Conservation (phyloP, 2,888 invertebrate genomes). For the Ceriagrion tenellum region DNA sequence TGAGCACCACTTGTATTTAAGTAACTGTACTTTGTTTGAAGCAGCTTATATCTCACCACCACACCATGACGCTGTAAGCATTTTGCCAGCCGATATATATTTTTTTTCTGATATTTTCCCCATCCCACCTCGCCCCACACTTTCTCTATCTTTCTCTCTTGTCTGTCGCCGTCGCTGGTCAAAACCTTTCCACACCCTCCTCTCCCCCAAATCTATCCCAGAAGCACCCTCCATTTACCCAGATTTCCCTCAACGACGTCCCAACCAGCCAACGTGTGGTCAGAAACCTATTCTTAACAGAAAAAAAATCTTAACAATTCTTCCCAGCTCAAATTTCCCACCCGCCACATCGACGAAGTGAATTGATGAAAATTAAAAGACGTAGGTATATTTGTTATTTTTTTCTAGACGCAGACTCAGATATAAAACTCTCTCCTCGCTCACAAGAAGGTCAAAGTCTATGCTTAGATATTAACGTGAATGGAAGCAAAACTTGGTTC, state of each 20-base stretch:
- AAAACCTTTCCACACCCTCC: not conserved
- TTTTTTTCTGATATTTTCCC: not conserved
- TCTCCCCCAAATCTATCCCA: not conserved
- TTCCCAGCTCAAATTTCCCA: not conserved
- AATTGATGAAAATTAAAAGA: not conserved
- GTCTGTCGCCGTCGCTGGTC: not conserved
- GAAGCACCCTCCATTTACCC: not conserved
- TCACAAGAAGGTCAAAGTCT: constrained; percentile 29
- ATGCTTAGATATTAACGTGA: no score
- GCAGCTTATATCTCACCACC: not conserved
- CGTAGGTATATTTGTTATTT: not conserved
- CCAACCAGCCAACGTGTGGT: not conserved
- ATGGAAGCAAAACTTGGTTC: not conserved
- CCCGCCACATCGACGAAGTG: not conserved
- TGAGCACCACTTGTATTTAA: constrained; percentile 31
- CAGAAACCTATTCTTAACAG: not conserved
- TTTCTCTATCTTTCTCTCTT: not conserved
- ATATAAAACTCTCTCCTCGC: not conserved
- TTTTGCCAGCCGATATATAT: constrained; percentile 1
- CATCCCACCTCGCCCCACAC: no score
- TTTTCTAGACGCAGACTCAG: not conserved
- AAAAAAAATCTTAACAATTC: not conserved
- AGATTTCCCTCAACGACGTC: no score
- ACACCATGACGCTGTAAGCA: constrained; percentile 19
- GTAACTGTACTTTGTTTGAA: not conserved